phyloP scores from a whole-genome alignment of 1,140 invertebrate genomes.

The Brevipalpus yothersi region DNA sequence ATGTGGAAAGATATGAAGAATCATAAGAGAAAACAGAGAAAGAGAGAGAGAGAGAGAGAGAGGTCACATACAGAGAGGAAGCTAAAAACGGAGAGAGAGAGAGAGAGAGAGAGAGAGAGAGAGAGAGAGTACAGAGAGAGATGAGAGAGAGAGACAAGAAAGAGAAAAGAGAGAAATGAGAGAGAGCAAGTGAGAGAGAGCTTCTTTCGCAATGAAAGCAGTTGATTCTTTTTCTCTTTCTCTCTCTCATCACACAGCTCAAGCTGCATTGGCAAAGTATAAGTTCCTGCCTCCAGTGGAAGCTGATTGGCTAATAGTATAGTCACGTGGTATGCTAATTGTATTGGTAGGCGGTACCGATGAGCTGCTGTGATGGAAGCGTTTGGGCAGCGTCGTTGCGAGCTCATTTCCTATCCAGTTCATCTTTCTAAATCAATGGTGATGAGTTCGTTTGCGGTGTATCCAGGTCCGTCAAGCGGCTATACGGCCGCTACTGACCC shows the following conservation, averaged over 20 bases:
- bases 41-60: neutral
- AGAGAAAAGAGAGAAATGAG: neutral
- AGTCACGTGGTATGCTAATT: neutral
- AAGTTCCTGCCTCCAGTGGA: neutral
- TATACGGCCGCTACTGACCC: no score
- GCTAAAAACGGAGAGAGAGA: neutral
- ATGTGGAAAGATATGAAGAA: no score
- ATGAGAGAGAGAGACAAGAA: neutral
- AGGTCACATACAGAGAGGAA: neutral
- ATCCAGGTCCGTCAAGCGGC: no score
- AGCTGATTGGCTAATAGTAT: neutral
- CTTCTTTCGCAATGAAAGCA: neutral
- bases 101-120: neutral
- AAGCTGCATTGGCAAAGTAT: neutral
- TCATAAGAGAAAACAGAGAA: no score
- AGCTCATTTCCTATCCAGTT: no score
- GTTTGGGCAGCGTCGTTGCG: neutral
- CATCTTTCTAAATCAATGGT: no score
- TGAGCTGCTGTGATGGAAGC: neutral
- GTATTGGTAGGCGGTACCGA: neutral
- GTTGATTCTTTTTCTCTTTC: neutral
- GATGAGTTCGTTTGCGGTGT: no score
- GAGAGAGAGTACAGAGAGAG: neutral
- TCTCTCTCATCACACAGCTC: neutral
- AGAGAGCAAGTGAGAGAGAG: neutral